Base-by-base conservation (phyloP, 2,113 vertebrate genomes). In the Alexandromys fortis region DNA sequence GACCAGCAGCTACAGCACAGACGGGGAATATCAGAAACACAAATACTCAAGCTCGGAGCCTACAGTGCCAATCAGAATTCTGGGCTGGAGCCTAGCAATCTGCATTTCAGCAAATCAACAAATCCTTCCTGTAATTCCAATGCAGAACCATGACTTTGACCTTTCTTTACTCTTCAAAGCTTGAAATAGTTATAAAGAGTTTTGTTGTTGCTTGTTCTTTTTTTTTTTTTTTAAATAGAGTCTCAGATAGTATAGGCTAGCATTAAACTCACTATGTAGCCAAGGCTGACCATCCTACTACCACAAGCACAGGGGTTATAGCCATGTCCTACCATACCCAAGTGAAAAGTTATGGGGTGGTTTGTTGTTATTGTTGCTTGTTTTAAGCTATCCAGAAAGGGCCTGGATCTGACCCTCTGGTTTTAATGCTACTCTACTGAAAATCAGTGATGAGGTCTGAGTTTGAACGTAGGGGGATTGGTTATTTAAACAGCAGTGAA, bases 141-240 rank as follows among this genome's bases (percentile, higher is more conserved):
- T 90, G 73, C 24, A 92, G 30, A 85, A 94, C 35, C 26, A 61
- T 77, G 42, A 85, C 24, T 78, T 88, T 45, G 17, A 49, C 77
- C 22, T 67, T n/a, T 86, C n/a, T 78, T 65, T 55, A 96, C 58
- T 91, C 83, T 95, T 47, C 70, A 38, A 70, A 72, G 42, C 75
- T 95, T 90, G 91, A 90, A 90, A 94, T 94, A 93, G 86, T 35
- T 38, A 88, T 70, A 90, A 93, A 28, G 24, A 87, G 61, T 45
- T 42, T 58, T 21, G 58, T 47, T 65, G 26, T 33, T 85, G 82
- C 8, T 85, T 83, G 21, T 5, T 58, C n/a, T 35, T 55, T 33
- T 28, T 83, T 33, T 42, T 63, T 1, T 63, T 63, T 42, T 42
- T n/a, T 17, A 9, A 55, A 42, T 13, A 86, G 28, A 86, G 17